phyloP scores from a whole-genome alignment of 1,140 invertebrate genomes.

The Drosophila jambulina region DNA sequence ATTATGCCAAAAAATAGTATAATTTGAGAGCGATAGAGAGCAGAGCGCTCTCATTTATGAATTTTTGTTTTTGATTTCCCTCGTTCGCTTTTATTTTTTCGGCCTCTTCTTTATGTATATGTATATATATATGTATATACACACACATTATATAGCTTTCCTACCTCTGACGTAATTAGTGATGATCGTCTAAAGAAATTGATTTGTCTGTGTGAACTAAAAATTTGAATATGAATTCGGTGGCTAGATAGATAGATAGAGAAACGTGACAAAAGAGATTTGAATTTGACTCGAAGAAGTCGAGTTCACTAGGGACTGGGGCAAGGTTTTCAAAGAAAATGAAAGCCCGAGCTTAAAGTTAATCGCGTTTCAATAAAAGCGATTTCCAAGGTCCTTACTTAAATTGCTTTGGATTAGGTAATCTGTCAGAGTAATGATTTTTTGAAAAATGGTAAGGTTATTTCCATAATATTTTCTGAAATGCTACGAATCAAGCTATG shows the following conservation, averaged over 20 bases:
- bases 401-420: background rate
- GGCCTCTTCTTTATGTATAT: slow-evolving; percentile 11
- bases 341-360: slow-evolving; percentile 9
- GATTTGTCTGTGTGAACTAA: slow-evolving; percentile 41
- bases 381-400: background rate
- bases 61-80: slow-evolving; percentile 51
- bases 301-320: slow-evolving; percentile 30
- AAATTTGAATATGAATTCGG: slow-evolving; percentile 33
- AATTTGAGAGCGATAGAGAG: slow-evolving; percentile 41
- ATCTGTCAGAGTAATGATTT: background rate
- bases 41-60: slow-evolving; percentile 51
- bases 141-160: slow-evolving; percentile 51
- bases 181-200: slow-evolving; percentile 57
- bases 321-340: slow-evolving; percentile 35
- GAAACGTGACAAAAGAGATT: slow-evolving; percentile 51
- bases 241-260: slow-evolving; percentile 11
- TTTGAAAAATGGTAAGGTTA: no score
- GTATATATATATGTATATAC: background rate
- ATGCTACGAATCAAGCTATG: background rate
- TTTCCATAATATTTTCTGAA: background rate
- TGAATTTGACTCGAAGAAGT: slow-evolving; percentile 15
- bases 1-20: slow-evolving; percentile 63
- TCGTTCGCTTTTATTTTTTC: slow-evolving; percentile 39
- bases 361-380: slow-evolving; percentile 3
- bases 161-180: slow-evolving; percentile 73